A percentile compares a stretch with the other conserved stretches of the same genome.
Conservation (phyloP, 2,888 invertebrate species). For the Tetranychus piercei region DNA sequence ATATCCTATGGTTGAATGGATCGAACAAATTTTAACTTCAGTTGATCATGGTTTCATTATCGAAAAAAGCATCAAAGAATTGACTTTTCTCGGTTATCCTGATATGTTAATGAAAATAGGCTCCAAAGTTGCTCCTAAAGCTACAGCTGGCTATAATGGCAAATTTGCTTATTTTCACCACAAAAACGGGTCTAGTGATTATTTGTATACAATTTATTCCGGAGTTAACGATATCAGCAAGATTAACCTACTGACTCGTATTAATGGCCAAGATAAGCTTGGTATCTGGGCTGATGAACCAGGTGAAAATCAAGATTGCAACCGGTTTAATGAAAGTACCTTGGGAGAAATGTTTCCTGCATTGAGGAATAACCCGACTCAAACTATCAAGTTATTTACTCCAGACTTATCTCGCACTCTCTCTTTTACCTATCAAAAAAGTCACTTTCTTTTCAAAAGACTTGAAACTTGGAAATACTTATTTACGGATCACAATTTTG, state of each 20-base stretch:
- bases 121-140: constrained; percentile 6
- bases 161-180: constrained; percentile 15
- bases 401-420: constrained; percentile 18
- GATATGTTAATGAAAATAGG: constrained; percentile 6
- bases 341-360: constrained; percentile 20
- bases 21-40: background rate
- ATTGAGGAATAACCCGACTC: background rate
- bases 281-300: constrained; percentile 13
- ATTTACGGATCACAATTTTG: constrained; percentile 11
- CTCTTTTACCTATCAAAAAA: constrained; percentile 8
- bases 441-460: background rate
- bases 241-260: constrained; percentile 12
- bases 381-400: constrained; percentile 15
- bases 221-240: constrained; percentile 15
- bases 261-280: constrained; percentile 2
- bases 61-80: constrained; percentile 8
- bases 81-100: constrained; percentile 17
- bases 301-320: constrained; percentile 10
- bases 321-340: constrained; percentile 15
- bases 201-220: constrained; percentile 10
- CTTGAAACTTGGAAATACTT: constrained; percentile 12
- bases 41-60: constrained; percentile 13
- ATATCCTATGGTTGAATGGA: background rate
- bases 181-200: constrained; percentile 17
- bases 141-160: constrained; percentile 4